Conservation (phyloP, 2,888 invertebrate species). For the Cheilosia soror region DNA sequence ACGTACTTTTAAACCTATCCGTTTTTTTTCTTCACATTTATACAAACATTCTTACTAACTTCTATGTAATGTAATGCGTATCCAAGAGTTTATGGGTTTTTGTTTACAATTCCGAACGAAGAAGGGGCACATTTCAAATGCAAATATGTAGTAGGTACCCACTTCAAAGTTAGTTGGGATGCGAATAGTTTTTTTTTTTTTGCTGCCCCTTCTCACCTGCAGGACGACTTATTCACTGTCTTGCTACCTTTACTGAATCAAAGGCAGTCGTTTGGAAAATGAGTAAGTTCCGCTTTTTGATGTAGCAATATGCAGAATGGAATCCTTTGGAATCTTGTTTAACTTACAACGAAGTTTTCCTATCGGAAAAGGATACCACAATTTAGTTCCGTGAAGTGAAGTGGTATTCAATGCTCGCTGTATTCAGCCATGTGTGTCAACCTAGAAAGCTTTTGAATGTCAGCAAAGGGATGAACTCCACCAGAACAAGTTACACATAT, state of each 20-base stretch:
- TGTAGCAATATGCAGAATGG: background rate
- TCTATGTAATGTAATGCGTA: slow-evolving; percentile 31
- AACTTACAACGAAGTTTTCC: slow-evolving; percentile 47
- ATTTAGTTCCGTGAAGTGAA: background rate
- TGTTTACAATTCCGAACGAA: slow-evolving; percentile 9
- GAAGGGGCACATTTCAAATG: slow-evolving; percentile 19
- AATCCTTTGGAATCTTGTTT: slow-evolving; percentile 35
- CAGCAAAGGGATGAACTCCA: slow-evolving; percentile 20
- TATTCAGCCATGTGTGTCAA: background rate
- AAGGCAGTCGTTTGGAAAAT: slow-evolving; percentile 40
- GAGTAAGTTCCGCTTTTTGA: slow-evolving; percentile 34
- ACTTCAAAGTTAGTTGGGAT: slow-evolving; percentile 10
- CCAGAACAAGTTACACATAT: slow-evolving; percentile 3
- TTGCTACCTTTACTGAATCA: slow-evolving; percentile 6
- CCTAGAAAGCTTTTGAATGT: slow-evolving; percentile 10
- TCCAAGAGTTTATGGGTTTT: slow-evolving; percentile 25
- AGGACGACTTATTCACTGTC: background rate
- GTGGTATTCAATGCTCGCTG: background rate
- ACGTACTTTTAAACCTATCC: background rate
- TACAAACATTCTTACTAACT: slow-evolving; percentile 16
- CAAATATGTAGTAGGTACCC: background rate
- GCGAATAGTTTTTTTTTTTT: background rate
- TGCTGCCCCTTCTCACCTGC: slow-evolving; percentile 19
- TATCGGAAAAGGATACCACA: slow-evolving; percentile 35
- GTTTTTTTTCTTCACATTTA: slow-evolving; percentile 7